phyloP scores from a whole-genome alignment of 1,140 invertebrate species.

The Pseudachorutes palmiensis region DNA sequence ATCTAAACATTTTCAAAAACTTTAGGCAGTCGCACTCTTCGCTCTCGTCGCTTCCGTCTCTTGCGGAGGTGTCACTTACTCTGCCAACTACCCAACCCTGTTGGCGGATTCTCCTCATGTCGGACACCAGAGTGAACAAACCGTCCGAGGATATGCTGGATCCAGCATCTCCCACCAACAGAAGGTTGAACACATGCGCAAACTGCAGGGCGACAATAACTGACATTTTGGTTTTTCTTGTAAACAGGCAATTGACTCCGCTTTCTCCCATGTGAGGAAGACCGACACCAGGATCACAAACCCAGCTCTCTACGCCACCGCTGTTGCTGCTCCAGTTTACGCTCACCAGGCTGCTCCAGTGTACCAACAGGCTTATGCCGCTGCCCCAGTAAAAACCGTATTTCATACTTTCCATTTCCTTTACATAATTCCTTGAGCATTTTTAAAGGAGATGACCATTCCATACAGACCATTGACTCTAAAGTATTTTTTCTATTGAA shows the following conservation, averaged over 20 bases:
- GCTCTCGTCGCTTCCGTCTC: neutral
- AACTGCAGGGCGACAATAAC: too few species aligned
- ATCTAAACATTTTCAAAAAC: neutral
- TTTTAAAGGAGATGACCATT: too few species aligned
- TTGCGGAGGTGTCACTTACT: neutral
- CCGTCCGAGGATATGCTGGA: constrained; percentile 18
- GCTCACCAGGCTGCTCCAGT: constrained; percentile 5
- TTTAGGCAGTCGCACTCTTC: constrained; percentile 11
- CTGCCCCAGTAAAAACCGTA: neutral
- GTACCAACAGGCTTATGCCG: constrained; percentile 7
- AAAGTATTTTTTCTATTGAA: too few species aligned
- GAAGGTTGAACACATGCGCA: too few species aligned
- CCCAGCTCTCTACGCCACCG: constrained; percentile 12
- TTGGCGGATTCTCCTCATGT: constrained; percentile 9
- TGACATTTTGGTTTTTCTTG: neutral
- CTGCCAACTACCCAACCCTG: neutral
- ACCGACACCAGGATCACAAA: constrained; percentile 22
- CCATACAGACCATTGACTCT: too few species aligned
- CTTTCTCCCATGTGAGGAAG: constrained; percentile 14
- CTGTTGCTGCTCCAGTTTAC: neutral
- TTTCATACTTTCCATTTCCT: neutral
- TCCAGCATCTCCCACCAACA: constrained; percentile 18
- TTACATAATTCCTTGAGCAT: neutral
- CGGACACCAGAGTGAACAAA: constrained; percentile 7
- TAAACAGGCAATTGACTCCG: constrained; percentile 14